phyloP scores from a whole-genome alignment of 2,888 invertebrate species.

The Cryptophagus acutangulus region DNA sequence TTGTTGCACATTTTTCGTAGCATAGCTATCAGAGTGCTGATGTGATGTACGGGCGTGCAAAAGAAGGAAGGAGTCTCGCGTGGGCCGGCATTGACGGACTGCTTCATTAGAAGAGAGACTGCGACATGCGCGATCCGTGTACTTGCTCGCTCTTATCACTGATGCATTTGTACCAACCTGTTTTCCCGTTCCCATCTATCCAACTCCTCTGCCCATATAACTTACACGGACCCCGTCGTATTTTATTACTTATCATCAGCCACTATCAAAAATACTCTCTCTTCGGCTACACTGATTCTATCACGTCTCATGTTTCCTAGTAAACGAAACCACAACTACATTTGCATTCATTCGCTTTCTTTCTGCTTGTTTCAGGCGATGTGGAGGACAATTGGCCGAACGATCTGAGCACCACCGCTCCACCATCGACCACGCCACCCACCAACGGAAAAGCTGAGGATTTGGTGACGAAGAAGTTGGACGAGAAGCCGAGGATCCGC shows the following conservation, averaged over 20 bases:
- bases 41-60: conserved; percentile 36
- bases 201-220: conserved; percentile 28
- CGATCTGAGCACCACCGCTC: conserved; percentile 15
- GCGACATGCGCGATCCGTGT: conserved; percentile 46
- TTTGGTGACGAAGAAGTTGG: conserved; percentile 36
- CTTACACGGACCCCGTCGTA: conserved; percentile 28
- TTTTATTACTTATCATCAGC: conserved; percentile 37
- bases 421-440: conserved; percentile 26
- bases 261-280: conserved; percentile 15
- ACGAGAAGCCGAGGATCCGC: conserved; percentile 60
- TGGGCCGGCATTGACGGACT: conserved; percentile 44
- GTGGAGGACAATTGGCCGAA: conserved; percentile 61
- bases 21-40: conserved; percentile 34
- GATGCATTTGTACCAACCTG: conserved; percentile 45
- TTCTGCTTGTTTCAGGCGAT: conserved; percentile 55
- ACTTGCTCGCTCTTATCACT: conserved; percentile 43
- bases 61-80: conserved; percentile 27
- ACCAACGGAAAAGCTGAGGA: conserved; percentile 38
- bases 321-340: conserved; percentile 19
- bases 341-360: conserved; percentile 6
- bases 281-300: conserved; percentile 28
- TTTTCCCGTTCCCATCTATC: conserved; percentile 33
- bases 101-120: conserved; percentile 46
- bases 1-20: too few relatives aligned
- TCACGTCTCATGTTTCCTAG: conserved; percentile 33